These are phyloP conservation scores for Leptogaster cylindrica DNA, from an alignment of 2,888 invertebrate species.

Conservation along the genomic window DNA sequence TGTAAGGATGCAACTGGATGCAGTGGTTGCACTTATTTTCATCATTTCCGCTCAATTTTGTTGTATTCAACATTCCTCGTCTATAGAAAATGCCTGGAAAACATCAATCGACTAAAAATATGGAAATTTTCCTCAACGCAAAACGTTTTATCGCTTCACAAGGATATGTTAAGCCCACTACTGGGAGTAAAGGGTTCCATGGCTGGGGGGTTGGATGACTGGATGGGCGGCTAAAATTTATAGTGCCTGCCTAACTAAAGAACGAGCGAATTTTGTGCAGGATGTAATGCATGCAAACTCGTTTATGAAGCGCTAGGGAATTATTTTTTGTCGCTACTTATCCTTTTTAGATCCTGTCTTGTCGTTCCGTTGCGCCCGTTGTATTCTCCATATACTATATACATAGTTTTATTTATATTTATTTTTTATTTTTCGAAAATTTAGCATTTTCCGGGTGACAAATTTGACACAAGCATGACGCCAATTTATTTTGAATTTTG, in stretches of 20 bases:
- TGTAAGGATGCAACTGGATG: no score
- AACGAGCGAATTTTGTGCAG: constrained; percentile 16
- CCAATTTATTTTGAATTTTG: constrained; percentile 46
- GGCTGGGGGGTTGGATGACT: neutral
- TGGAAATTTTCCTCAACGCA: constrained; percentile 29
- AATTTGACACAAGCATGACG: constrained; percentile 47
- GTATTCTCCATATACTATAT: no score
- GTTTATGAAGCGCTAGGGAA: constrained; percentile 42
- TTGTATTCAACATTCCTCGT: neutral
- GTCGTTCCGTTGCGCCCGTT: neutral
- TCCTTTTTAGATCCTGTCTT: neutral
- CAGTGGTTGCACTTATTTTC: neutral
- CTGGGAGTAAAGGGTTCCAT: neutral
- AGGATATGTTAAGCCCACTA: constrained; percentile 9
- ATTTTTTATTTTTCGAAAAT: constrained; percentile 37
- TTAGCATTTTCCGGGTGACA: constrained; percentile 45
- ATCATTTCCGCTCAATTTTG: constrained; percentile 22
- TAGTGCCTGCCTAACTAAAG: neutral
- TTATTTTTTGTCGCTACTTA: constrained; percentile 11
- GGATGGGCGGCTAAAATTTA: neutral
- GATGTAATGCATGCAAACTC: constrained; percentile 44
- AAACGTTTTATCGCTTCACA: constrained; percentile 28
- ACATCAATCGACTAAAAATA: constrained; percentile 36
- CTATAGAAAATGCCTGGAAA: constrained; percentile 1
- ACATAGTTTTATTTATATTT: no score